Base-by-base conservation (phyloP, 2,113 vertebrate species). In the Brachyistius frenatus region DNA sequence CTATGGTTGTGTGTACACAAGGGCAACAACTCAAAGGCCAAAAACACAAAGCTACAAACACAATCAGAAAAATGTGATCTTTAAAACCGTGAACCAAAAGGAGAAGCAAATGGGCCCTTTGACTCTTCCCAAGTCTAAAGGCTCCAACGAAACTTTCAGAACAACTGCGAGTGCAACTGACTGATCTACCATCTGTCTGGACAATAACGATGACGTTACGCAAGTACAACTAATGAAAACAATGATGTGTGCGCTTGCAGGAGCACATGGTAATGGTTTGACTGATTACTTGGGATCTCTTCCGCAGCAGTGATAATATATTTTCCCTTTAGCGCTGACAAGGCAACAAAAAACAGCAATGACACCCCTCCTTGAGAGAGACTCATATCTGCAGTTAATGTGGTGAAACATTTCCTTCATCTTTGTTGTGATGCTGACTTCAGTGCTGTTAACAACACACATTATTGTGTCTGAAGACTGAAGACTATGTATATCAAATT, bases 201-300 rank as follows among this genome's bases (percentile, higher is more conserved):
- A 77, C 66, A 53, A 74, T 46, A 61, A 76, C 41, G 58, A 80
- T 31, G 61, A 68, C n/a, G n/a, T 76, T 66, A 60, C 23, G 76
- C 60, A 53, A 69, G 78, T 72, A 72, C 79, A 89, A 81, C 72
- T 69, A 81, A 85, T 81, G 86, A 86, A 86, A 86, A 86, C 60
- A 83, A 88, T 82, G 73, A 76, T 80, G 80, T 73, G 78, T 74
- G 80, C 77, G 80, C 64, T 33, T 69, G 64, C 74, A 8, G 16
- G 60, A 81, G 76, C 87, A 77, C 60, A 1, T 78, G 37, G 23
- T 81, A 81, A 88, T 79, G 49, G 37, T 53, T 56, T 84, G 84
- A 85, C 68, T 77, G 81, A 88, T 86, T 69, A 86, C 81, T 60
- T 10, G 23, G 73, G 72, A 75, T 84, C 65, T 84, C 86, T 79